phyloP scores from a whole-genome alignment of 2,797 vertebrate genomes.

The Muraenolepis orangiensis region DNA sequence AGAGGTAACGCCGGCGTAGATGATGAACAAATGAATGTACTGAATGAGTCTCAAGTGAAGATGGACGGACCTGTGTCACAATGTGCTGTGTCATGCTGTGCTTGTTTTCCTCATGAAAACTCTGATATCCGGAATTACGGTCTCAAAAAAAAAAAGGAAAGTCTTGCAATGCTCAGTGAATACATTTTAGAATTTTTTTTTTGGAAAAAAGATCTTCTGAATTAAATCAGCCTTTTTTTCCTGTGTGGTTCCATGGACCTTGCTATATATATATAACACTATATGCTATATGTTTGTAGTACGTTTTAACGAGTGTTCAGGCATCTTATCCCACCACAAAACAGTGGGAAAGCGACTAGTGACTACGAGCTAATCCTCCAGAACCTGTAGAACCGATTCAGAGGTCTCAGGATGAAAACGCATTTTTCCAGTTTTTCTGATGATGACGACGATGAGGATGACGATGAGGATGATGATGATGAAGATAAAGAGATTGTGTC shows the following conservation, averaged over 20 bases:
- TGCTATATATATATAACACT: background rate
- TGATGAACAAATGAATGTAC: background rate
- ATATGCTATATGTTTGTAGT: background rate
- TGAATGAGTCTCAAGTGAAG: background rate
- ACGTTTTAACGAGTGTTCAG: background rate
- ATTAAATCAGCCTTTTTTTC: background rate
- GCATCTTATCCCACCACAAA: background rate
- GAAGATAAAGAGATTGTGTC: no score
- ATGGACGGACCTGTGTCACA: background rate
- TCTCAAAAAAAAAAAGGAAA: background rate
- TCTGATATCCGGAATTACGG: background rate
- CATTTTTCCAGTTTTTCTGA: background rate
- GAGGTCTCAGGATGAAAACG: background rate
- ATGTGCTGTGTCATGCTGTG: background rate
- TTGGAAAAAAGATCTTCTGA: background rate
- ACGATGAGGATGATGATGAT: background rate
- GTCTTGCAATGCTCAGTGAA: background rate
- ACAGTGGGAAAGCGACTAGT: background rate
- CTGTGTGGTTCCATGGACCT: background rate
- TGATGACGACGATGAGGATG: background rate
- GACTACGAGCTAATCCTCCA: background rate
- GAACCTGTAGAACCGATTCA: background rate
- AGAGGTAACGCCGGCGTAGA: background rate
- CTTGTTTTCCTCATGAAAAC: background rate
- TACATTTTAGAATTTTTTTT: background rate